These are phyloP conservation scores for Azemiops feae DNA, from an alignment of 2,113 vertebrate genomes.

Conservation along the genomic window DNA sequence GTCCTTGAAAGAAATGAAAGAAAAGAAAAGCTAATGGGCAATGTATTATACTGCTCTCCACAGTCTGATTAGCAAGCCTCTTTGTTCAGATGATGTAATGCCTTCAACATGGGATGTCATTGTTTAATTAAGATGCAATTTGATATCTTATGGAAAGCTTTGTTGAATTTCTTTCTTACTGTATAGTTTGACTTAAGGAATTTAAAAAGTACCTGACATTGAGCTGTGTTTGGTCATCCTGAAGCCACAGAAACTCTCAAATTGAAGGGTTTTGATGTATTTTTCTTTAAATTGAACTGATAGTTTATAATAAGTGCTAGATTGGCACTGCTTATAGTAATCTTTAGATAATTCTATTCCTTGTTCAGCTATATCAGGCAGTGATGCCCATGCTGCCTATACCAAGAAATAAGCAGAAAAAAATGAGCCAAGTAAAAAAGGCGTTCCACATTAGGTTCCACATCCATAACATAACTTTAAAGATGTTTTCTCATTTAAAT, in stretches of 20 bases:
- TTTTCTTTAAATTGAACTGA: background rate
- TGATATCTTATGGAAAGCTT: background rate
- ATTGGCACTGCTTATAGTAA: background rate
- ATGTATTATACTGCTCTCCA: background rate
- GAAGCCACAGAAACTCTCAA: background rate
- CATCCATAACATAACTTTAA: background rate
- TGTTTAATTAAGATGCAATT: background rate
- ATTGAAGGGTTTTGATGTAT: background rate
- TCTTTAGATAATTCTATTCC: background rate
- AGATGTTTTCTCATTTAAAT: background rate
- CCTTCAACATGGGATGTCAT: background rate
- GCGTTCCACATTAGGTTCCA: background rate
- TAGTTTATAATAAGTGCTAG: background rate
- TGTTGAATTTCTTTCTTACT: background rate
- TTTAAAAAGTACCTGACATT: background rate
- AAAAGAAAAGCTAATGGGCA: background rate
- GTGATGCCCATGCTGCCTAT: background rate
- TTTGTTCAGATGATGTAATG: constrained; percentile 6
- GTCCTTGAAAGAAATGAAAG: background rate
- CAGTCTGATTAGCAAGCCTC: background rate
- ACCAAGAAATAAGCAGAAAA: background rate
- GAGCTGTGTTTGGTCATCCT: background rate
- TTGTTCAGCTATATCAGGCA: background rate
- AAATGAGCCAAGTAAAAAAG: background rate
- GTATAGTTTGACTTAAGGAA: background rate